These are phyloP conservation scores for Trachemys scripta DNA, from an alignment of 2,113 vertebrate species.

Conservation along the genomic window DNA sequence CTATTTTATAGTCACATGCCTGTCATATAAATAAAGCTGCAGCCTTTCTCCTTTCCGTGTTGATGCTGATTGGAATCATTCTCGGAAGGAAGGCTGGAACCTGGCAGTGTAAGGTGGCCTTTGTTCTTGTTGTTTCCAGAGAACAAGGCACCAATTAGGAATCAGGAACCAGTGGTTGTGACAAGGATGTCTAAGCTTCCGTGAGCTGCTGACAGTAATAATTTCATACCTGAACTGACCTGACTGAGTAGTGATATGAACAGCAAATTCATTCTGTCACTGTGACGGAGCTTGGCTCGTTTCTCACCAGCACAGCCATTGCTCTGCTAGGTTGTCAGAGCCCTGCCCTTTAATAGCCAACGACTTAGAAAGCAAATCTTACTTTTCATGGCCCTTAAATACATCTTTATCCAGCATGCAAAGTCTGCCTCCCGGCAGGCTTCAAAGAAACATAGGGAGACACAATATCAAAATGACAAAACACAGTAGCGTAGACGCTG, in stretches of 20 bases:
- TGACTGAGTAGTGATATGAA: not conserved
- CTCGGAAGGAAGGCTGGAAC: not conserved
- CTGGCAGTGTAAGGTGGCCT: not conserved
- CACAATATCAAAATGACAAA: not conserved
- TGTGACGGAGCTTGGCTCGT: not conserved
- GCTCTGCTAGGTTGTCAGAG: not conserved
- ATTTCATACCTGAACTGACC: not conserved
- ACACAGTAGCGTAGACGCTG: not conserved
- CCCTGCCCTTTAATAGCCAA: not conserved
- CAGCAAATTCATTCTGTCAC: not conserved
- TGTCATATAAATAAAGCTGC: conserved; percentile 46
- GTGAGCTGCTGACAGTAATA: not conserved
- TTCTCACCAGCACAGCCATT: not conserved
- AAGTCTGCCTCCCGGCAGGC: not conserved
- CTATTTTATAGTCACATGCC: not conserved
- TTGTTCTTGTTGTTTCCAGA: not conserved
- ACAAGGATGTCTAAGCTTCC: not conserved
- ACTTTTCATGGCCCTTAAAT: not conserved
- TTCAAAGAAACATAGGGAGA: not conserved
- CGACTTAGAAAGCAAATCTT: not conserved
- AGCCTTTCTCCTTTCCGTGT: not conserved
- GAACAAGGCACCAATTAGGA: no score
- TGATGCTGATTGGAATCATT: not conserved
- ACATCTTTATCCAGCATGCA: not conserved
- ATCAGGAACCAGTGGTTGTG: no score